These are phyloP conservation scores for Oligia latruncula DNA, from an alignment of 2,888 invertebrate species.

Conservation along the genomic window DNA sequence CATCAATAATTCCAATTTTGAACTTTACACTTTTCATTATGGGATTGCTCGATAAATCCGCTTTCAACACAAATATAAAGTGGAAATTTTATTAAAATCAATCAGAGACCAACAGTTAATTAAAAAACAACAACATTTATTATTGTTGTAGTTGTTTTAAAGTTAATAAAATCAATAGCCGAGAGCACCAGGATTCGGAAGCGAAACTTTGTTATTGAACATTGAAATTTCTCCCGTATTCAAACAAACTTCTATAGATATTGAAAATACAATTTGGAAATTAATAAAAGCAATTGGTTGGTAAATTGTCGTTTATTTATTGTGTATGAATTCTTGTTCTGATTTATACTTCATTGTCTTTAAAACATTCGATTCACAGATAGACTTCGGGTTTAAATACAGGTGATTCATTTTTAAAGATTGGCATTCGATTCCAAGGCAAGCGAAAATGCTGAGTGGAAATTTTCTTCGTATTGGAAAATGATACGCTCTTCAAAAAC, in stretches of 20 bases:
- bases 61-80: conserved; percentile 26
- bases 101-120: conserved; percentile 40
- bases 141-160: conserved; percentile 49
- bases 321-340: conserved; percentile 30
- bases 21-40: background rate
- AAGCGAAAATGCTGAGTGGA: background rate
- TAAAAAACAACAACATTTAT: conserved; percentile 50
- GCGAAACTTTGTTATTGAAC: conserved; percentile 54
- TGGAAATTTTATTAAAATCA: conserved; percentile 26
- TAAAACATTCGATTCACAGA: conserved; percentile 7
- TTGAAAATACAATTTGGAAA: conserved; percentile 62
- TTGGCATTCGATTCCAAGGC: background rate
- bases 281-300: conserved; percentile 61
- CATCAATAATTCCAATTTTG: background rate
- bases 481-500: background rate
- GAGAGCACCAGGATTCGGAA: conserved; percentile 23
- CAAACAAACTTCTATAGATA: conserved; percentile 57
- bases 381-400: conserved; percentile 3
- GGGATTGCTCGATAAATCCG: background rate
- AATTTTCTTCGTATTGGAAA: background rate
- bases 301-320: conserved; percentile 54
- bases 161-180: conserved; percentile 51
- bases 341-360: conserved; percentile 34
- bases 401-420: background rate
- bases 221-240: conserved; percentile 52